phyloP scores from a whole-genome alignment of 2,113 vertebrate genomes.

The Ctenodactylus gundi region DNA sequence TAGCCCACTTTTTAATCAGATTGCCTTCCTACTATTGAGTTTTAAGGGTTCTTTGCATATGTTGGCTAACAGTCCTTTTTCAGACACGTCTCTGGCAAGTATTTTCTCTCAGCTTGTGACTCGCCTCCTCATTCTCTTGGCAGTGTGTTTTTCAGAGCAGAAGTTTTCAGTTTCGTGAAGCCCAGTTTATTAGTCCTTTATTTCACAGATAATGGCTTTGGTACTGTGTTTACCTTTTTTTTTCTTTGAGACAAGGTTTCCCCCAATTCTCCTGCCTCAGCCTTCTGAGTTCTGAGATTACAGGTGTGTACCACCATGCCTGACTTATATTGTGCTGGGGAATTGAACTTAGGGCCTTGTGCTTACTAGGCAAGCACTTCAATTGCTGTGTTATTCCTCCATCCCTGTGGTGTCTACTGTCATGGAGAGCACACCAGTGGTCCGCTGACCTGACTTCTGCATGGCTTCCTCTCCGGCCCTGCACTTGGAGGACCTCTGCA shows the following conservation, averaged over 20 bases:
- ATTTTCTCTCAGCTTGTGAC: background rate
- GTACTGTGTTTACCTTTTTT: background rate
- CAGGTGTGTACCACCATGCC: too few species aligned
- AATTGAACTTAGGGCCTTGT: too few species aligned
- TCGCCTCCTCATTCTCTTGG: background rate
- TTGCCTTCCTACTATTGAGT: background rate
- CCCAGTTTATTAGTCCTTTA: background rate
- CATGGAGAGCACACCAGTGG: fast-evolving
- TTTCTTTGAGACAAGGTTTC: too few species aligned
- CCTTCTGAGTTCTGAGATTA: too few species aligned
- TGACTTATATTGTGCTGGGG: too few species aligned
- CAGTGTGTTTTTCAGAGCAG: background rate
- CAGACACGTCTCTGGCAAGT: background rate
- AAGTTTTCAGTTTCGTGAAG: background rate
- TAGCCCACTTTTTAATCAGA: background rate
- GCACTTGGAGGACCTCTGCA: background rate
- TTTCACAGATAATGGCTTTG: background rate
- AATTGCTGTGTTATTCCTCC: too few species aligned
- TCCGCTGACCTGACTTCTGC: background rate
- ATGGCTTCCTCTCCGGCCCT: background rate
- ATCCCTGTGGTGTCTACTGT: background rate
- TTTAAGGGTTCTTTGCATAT: background rate
- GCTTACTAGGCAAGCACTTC: too few species aligned
- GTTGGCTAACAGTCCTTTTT: background rate
- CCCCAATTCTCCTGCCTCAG: too few species aligned